phyloP scores from a whole-genome alignment of 2,113 vertebrate genomes.

The Rhegmatorhina hoffmannsi region DNA sequence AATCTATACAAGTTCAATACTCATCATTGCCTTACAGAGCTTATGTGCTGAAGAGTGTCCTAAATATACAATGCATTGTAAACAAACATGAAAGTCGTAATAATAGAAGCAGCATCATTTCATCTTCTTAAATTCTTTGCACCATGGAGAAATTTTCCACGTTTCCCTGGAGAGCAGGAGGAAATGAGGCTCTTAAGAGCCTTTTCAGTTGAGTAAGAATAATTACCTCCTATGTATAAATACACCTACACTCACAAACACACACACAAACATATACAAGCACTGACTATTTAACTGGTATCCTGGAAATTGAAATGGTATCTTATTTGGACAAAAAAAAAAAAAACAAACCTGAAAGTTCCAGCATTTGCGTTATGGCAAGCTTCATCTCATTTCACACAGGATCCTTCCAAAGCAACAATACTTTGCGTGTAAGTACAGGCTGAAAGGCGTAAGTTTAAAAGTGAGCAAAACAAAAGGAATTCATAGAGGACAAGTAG shows the following conservation, averaged over 20 bases:
- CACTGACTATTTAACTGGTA: background rate
- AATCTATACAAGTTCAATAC: fast-evolving
- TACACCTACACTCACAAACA: background rate
- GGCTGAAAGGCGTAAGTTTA: background rate
- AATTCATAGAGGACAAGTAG: background rate
- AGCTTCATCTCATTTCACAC: background rate
- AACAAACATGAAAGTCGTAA: background rate
- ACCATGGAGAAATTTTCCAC: background rate
- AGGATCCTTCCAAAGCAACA: background rate
- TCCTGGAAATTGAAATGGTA: background rate
- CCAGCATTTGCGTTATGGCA: background rate
- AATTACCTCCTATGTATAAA: background rate
- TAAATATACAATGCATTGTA: background rate
- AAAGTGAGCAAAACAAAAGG: background rate
- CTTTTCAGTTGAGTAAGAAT: background rate
- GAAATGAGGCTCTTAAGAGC: background rate
- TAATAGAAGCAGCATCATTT: background rate
- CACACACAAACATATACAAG: background rate
- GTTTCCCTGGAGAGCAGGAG: background rate
- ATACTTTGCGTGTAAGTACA: background rate
- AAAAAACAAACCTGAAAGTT: background rate
- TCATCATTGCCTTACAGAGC: background rate
- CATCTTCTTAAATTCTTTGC: background rate
- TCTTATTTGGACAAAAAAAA: background rate
- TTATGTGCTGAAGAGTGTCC: background rate